Evolutionary conservation across 2,888 invertebrate species (phyloP).

Genomic region (Drosophila fulvimacula): DNA sequence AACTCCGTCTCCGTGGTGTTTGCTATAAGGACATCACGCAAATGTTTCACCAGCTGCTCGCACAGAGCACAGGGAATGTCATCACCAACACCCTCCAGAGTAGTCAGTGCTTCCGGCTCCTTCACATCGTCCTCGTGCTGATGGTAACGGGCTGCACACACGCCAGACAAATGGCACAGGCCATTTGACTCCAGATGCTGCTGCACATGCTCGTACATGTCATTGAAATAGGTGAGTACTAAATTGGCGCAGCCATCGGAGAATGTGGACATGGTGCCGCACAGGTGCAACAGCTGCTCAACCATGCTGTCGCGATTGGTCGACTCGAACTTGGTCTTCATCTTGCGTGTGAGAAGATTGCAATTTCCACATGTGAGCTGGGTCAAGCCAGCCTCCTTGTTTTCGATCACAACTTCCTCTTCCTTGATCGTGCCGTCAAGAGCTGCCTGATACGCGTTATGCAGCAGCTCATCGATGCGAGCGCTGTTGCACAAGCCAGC

Average conservation of each 20-base stretch:
- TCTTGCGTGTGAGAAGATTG: constrained; percentile 75
- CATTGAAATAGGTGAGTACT: constrained; percentile 90
- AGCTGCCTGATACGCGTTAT: constrained; percentile 71
- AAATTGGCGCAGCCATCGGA: constrained; percentile 92
- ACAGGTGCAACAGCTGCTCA: constrained; percentile 85
- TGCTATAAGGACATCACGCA: constrained; percentile 91
- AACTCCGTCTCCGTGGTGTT: constrained; percentile 95
- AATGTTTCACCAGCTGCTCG: constrained; percentile 91
- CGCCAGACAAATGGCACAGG: constrained; percentile 91
- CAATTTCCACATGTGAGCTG: constrained; percentile 82
- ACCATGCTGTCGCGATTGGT: constrained; percentile 82
- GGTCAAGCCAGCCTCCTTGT: constrained; percentile 14
- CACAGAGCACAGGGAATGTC: constrained; percentile 94
- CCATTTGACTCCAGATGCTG: constrained; percentile 88
- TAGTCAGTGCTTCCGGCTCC: constrained; percentile 85
- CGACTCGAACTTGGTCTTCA: constrained; percentile 81
- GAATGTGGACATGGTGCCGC: constrained; percentile 89
- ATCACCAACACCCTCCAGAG: constrained; percentile 85
- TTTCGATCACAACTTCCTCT: constrained; percentile 29
- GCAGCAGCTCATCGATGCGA: constrained; percentile 88
- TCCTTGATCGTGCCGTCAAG: constrained; percentile 67
- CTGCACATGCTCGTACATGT: constrained; percentile 88
- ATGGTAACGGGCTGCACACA: constrained; percentile 88
- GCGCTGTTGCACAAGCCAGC: constrained; percentile 94
- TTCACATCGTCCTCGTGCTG: constrained; percentile 87